Conservation (phyloP, 1,140 invertebrate species). For the Formica selysi region DNA sequence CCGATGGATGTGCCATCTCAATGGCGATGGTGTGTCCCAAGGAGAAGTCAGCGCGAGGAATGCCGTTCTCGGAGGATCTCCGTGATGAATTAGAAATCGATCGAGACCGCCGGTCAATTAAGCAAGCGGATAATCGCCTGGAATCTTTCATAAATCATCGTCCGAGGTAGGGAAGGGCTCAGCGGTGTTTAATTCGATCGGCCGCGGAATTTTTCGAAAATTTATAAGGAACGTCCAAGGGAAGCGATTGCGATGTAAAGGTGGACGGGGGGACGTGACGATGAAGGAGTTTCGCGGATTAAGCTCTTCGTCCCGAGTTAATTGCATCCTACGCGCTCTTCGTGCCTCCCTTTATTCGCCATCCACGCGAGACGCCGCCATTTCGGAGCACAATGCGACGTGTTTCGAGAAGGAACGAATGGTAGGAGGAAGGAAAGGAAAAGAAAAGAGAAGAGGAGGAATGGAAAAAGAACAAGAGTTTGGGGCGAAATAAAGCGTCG, state of each 20-base stretch:
- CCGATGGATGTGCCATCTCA: conserved; percentile 37
- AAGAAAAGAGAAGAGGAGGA: conserved; percentile 29
- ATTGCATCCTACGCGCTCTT: conserved; percentile 56
- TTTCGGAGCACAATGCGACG: conserved; percentile 63
- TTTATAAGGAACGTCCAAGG: conserved; percentile 50
- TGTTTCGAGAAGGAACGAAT: conserved; percentile 36
- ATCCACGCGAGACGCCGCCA: conserved; percentile 55
- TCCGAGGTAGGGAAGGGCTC: background rate
- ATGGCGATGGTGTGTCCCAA: conserved; percentile 22
- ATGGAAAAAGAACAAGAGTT: conserved; percentile 31
- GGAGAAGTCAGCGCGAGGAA: conserved; percentile 30
- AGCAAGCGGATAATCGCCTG: conserved; percentile 67
- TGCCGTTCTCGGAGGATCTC: conserved; percentile 46
- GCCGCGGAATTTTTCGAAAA: conserved; percentile 58
- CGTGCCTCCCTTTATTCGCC: conserved; percentile 43
- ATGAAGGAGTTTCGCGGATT: conserved; percentile 67
- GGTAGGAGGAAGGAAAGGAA: background rate
- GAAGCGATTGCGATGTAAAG: conserved; percentile 37
- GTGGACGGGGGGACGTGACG: conserved; percentile 60
- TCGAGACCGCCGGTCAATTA: conserved; percentile 68
- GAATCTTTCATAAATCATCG: conserved; percentile 75
- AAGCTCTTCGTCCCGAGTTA: conserved; percentile 62
- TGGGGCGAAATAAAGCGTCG: conserved; percentile 70
- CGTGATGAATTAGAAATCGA: conserved; percentile 75
- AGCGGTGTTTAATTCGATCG: conserved; percentile 51